phyloP scores from a whole-genome alignment of 1,140 invertebrate species.

The Conus ventricosus region DNA sequence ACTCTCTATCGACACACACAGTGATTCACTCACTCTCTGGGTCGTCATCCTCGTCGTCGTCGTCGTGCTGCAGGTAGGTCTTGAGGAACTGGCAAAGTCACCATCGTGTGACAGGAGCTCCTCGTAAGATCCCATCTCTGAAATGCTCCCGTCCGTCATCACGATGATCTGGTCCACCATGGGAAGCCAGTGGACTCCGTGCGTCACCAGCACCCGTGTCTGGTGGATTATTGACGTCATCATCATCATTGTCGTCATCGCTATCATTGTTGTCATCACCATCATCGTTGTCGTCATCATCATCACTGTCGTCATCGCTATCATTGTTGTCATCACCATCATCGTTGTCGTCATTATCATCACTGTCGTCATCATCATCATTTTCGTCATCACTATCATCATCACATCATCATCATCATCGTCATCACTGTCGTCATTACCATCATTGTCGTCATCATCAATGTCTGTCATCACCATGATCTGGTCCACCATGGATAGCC shows the following conservation, averaged over 20 bases:
- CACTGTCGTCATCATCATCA: too few species aligned
- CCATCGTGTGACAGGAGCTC: slow-evolving; percentile 69
- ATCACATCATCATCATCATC: too few species aligned
- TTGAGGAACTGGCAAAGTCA: slow-evolving; percentile 71
- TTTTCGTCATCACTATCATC: too few species aligned
- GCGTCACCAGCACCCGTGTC: slow-evolving; percentile 70
- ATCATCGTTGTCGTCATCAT: too few species aligned
- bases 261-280: too few species aligned
- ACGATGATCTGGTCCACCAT: slow-evolving; percentile 79
- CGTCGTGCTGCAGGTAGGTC: slow-evolving; percentile 55
- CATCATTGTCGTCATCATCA: too few species aligned
- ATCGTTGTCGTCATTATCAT: too few species aligned
- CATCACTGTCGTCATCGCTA: too few species aligned
- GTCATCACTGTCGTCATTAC: too few species aligned
- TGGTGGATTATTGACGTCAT: slow-evolving; percentile 25
- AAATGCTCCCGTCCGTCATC: slow-evolving; percentile 69
- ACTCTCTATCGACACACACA: neutral
- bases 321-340: too few species aligned
- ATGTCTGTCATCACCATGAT: slow-evolving; percentile 77
- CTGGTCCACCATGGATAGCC: slow-evolving; percentile 76
- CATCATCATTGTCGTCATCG: too few species aligned
- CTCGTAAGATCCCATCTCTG: slow-evolving; percentile 72
- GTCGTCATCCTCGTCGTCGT: slow-evolving; percentile 53
- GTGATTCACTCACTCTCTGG: slow-evolving; percentile 56
- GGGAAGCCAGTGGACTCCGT: slow-evolving; percentile 73